Base-by-base conservation (phyloP, 2,888 invertebrate species). In the Rotaria macrura region DNA sequence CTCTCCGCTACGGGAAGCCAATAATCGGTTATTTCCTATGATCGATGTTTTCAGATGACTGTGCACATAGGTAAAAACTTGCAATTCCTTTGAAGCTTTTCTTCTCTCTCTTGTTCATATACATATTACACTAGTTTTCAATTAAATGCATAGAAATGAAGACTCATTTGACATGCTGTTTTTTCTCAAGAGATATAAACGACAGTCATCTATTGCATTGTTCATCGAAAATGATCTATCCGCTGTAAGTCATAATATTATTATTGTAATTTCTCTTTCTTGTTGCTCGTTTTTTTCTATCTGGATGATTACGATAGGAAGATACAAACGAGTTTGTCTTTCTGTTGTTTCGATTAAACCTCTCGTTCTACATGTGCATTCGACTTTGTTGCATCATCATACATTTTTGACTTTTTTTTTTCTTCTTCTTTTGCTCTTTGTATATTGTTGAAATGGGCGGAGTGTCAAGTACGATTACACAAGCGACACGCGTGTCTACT, bases 381-480 rank as follows among this genome's bases (percentile, higher is more conserved):
- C 34, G 65, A 65, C n/a, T 65, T 34, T 65, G 65, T 65, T 65
- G 34, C 65, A 65, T 65, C 65, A 65, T 65, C 65, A 20, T 65
- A 65, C 65, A 65, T 65, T 65, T n/a, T 65, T 65, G 65, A 65
- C 65, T 65, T 65, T 65, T 65, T 23, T 65, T 65, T n/a, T n/a
- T n/a, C n/a, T n/a, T n/a, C 12, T 57, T 65, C 34, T 65, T 65
- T 65, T 65, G 65, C 65, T 65, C 65, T 65, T 65, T 65, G 34
- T 34, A 65, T 65, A 34, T 65, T 65, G 34, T 65, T 38, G 65
- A 65, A 65, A 65, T 65, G 65, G 65, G 65, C 65, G 65, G 65
- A 65, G 65, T 65, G 65, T 65, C 65, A 65, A 65, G 65, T 65
- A 65, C 34, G 65, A 65, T 65, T 65, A 65, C 65, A 65, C 65